Evolutionary conservation across 2,113 vertebrate species (phyloP).

Genomic region (Periophthalmus modestus): DNA sequence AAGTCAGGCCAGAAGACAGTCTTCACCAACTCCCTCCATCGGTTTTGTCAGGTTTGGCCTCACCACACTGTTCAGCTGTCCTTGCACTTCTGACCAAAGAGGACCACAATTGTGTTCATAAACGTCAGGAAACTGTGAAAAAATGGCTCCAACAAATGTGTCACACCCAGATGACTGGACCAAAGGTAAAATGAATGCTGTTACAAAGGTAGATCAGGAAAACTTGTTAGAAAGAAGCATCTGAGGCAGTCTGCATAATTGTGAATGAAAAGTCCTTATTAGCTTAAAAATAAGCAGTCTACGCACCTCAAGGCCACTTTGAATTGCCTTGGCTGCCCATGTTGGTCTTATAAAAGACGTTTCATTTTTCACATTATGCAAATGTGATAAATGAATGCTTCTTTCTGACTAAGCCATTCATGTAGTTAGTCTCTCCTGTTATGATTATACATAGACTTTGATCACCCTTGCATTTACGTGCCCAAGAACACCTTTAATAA

Average conservation of each 20-base stretch:
- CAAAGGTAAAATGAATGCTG: conserved; percentile 69
- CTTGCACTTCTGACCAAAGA: conserved; percentile 70
- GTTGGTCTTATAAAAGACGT: not conserved
- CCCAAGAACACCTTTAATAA: not conserved
- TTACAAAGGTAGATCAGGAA: not conserved
- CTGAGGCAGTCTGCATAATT: no score
- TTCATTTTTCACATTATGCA: not conserved
- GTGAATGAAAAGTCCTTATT: no score
- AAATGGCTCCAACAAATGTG: conserved; percentile 75
- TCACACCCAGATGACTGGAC: conserved; percentile 80
- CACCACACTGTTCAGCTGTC: conserved; percentile 69
- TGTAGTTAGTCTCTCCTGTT: not conserved
- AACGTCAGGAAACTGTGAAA: conserved; percentile 74
- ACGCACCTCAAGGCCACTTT: no score
- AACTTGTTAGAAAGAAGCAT: no score
- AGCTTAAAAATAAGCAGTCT: no score
- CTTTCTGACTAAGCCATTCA: not conserved
- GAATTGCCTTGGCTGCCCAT: not conserved
- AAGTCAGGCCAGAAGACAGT: conserved; percentile 76
- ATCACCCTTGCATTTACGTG: not conserved
- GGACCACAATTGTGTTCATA: conserved; percentile 62
- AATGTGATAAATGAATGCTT: not conserved
- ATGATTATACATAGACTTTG: not conserved
- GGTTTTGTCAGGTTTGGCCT: conserved; percentile 86
- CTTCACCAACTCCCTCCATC: conserved; percentile 81